These are phyloP conservation scores for Asbolus verrucosus DNA, from an alignment of 1,140 invertebrate species.

Conservation along the genomic window DNA sequence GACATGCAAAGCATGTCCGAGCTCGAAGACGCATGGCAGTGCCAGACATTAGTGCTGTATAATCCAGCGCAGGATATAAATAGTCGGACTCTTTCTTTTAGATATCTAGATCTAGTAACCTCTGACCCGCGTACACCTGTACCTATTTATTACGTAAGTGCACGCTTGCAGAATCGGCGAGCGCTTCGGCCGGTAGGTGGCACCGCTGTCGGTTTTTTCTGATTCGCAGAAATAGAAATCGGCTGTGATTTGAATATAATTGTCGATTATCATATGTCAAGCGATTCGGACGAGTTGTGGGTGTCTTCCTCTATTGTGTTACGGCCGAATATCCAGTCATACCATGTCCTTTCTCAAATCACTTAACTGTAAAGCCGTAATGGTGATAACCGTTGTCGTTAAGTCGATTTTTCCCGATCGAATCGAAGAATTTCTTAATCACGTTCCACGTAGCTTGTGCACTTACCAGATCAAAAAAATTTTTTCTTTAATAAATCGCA, in stretches of 20 bases:
- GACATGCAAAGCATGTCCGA: slow-evolving; percentile 20
- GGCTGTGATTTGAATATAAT: slow-evolving; percentile 26
- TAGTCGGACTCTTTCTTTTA: slow-evolving; percentile 27
- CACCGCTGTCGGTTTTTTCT: slow-evolving; percentile 2
- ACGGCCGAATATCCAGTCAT: not conserved
- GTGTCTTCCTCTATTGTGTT: slow-evolving; percentile 5
- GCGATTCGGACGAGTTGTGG: not conserved
- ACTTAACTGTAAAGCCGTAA: slow-evolving; percentile 8
- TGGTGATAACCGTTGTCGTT: not conserved
- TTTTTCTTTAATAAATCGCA: slow-evolving; percentile 24
- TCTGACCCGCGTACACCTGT: slow-evolving; percentile 39
- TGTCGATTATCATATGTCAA: slow-evolving; percentile 1
- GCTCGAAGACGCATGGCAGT: slow-evolving; percentile 35
- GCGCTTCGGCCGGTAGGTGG: not conserved
- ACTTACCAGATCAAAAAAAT: slow-evolving; percentile 1
- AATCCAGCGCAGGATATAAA: slow-evolving; percentile 39
- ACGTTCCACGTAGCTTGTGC: slow-evolving; percentile 12
- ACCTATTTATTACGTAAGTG: slow-evolving; percentile 35
- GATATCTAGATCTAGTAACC: slow-evolving; percentile 41
- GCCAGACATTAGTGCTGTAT: slow-evolving; percentile 37
- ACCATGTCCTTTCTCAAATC: slow-evolving; percentile 1
- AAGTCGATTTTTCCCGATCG: not conserved
- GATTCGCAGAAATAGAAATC: slow-evolving; percentile 29
- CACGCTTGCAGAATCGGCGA: slow-evolving; percentile 6
- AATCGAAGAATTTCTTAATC: slow-evolving; percentile 13